Evolutionary conservation across 2,797 vertebrate species (phyloP).

Genomic region (Neostethus bicornis): DNA sequence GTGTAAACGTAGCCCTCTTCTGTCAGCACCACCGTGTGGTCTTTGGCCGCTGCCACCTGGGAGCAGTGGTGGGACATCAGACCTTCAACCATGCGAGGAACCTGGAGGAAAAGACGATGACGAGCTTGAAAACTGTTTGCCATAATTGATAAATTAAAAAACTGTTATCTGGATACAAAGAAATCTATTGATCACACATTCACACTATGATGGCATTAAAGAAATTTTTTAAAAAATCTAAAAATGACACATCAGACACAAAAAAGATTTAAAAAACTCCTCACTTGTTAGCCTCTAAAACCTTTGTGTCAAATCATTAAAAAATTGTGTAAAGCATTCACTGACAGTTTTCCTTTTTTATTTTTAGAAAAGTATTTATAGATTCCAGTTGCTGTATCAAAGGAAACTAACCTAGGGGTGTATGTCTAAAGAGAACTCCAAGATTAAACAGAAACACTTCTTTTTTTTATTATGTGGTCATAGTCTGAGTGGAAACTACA

Average conservation of each 20-base stretch:
- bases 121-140: too few relatives aligned
- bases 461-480: background rate
- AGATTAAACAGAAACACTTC: background rate
- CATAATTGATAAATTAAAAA: too few relatives aligned
- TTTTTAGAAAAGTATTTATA: background rate
- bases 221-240: too few relatives aligned
- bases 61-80: slow-evolving; percentile 88
- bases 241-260: too few relatives aligned
- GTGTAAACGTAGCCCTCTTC: slow-evolving; percentile 94
- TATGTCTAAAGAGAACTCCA: background rate
- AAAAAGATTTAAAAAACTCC: too few relatives aligned
- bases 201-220: too few relatives aligned
- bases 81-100: slow-evolving; percentile 92
- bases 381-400: background rate
- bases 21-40: slow-evolving; percentile 95
- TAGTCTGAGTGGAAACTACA: background rate
- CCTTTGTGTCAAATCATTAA: too few relatives aligned
- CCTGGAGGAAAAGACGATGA: slow-evolving; percentile 64
- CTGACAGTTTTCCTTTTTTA: background rate
- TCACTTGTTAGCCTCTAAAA: too few relatives aligned
- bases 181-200: too few relatives aligned
- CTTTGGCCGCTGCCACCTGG: slow-evolving; percentile 92
- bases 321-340: too few relatives aligned
- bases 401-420: background rate
- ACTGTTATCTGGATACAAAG: too few relatives aligned